Base-by-base conservation (phyloP, 2,113 vertebrate species). In the Lagopus leucura region DNA sequence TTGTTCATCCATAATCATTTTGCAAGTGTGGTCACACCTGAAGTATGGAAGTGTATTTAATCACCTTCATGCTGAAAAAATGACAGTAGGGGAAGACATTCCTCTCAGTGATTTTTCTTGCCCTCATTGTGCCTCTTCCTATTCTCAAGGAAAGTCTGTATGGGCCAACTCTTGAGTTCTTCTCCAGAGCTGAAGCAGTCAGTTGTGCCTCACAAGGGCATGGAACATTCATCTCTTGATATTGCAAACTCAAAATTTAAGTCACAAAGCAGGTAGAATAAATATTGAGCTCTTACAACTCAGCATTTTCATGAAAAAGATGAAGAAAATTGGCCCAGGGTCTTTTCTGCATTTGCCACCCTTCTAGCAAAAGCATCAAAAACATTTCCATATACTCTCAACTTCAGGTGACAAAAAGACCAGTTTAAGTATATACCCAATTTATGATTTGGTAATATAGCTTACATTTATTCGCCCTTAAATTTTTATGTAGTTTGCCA, bases 161-260 rank as follows among this genome's bases (percentile, higher is more conserved):
- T 54, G 45, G 43, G 40, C 13, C 30, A 27, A 55, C 24, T 75
- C 55, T 63, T 54, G 52, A 54, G 9, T 54, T 40, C 19, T 82
- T 67, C 24, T 61, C 52, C 36, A 6, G 32, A 72, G 57, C 3
- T 1, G 0, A 60, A 76, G 32, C 0, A 2, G 52, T 47, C 28
- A 13, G 19, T 9, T 58, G 67, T 38, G 50, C 69, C 55, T 40
- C 0, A 1, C 11, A 14, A 2, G 1, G 22, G 52, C 17, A 3
- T 0, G 4, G 21, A 45, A 19, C 65, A 55, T 28, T 45, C 55
- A 24, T 10, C 28, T 60, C 60, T 75, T 47, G 32, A 12, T 47
- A 47, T 4, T 0, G 1, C 0, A 50, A 58, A 52, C 52, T 77
- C 70, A 5, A 52, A 78, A 65, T 34, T 25, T 30, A 22, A 71